Conservation (phyloP, 1,140 invertebrate species). For the Drosophila subobscura region DNA sequence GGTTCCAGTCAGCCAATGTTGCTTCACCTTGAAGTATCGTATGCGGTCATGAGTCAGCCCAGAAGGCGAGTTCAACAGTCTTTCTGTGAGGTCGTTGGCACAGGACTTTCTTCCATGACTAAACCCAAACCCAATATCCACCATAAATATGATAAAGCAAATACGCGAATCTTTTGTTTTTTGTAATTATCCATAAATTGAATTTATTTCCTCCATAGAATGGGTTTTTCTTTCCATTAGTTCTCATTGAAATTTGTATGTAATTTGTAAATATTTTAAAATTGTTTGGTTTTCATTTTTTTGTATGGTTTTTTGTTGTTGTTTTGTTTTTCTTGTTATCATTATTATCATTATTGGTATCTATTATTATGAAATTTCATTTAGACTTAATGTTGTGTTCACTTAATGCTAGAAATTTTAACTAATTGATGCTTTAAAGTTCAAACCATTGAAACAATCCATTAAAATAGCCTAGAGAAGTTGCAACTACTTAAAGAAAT, state of each 20-base stretch:
- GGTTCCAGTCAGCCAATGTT: too few relatives aligned
- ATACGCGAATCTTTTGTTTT: conserved; percentile 15
- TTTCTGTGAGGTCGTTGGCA: too few relatives aligned
- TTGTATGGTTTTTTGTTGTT: conserved; percentile 28
- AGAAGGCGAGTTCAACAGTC: too few relatives aligned
- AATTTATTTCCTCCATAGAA: conserved; percentile 80
- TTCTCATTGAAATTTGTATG: conserved; percentile 76
- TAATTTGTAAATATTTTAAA: conserved; percentile 81
- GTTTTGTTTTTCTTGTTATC: conserved; percentile 38
- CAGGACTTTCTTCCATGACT: too few relatives aligned
- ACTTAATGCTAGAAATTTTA: conserved; percentile 75
- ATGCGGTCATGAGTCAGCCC: too few relatives aligned
- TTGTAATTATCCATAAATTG: conserved; percentile 79
- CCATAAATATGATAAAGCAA: too few relatives aligned
- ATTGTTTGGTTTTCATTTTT: conserved; percentile 55
- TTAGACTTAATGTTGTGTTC: conserved; percentile 64
- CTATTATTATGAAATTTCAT: conserved; percentile 65
- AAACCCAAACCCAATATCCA: too few relatives aligned
- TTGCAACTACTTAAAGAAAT: conserved; percentile 72
- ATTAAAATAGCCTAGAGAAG: conserved; percentile 76
- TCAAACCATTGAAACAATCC: conserved; percentile 73
- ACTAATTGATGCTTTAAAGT: conserved; percentile 68
- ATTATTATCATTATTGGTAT: conserved; percentile 45
- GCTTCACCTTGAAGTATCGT: too few relatives aligned
- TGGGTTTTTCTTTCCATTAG: conserved; percentile 63